Evolutionary conservation across 1,140 invertebrate genomes (phyloP).

Genomic region (Paraescarpia echinospica): DNA sequence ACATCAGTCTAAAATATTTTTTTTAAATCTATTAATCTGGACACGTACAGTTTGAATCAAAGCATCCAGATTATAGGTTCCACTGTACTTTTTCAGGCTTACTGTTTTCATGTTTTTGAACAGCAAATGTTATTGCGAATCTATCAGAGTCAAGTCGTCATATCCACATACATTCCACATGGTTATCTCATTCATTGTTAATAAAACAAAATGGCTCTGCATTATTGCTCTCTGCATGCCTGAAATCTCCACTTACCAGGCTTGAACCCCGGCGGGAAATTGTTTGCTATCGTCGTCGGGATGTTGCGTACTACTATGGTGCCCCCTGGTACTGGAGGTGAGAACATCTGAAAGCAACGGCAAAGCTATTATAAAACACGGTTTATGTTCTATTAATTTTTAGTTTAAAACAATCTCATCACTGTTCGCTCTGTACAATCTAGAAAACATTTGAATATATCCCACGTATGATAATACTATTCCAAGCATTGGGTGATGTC

Average conservation of each 20-base stretch:
- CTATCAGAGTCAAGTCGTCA: not conserved
- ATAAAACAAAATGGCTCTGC: not conserved
- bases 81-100: not conserved
- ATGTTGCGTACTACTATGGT: not conserved
- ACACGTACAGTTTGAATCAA: too few relatives aligned
- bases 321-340: not conserved
- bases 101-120: not conserved
- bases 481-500: too few relatives aligned
- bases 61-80: too few relatives aligned
- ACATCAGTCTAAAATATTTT: too few relatives aligned
- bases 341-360: conserved; percentile 9
- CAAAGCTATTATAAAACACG: not conserved
- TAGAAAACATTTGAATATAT: too few relatives aligned
- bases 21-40: too few relatives aligned
- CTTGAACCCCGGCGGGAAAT: conserved; percentile 11
- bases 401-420: too few relatives aligned
- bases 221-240: not conserved
- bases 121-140: not conserved
- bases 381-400: too few relatives aligned
- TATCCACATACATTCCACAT: not conserved
- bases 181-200: not conserved
- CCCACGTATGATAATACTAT: too few relatives aligned
- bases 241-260: conserved; percentile 7
- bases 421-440: too few relatives aligned
- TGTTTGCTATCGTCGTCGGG: not conserved